Base-by-base conservation (phyloP, 2,888 invertebrate species). In the Drosophila limbata region DNA sequence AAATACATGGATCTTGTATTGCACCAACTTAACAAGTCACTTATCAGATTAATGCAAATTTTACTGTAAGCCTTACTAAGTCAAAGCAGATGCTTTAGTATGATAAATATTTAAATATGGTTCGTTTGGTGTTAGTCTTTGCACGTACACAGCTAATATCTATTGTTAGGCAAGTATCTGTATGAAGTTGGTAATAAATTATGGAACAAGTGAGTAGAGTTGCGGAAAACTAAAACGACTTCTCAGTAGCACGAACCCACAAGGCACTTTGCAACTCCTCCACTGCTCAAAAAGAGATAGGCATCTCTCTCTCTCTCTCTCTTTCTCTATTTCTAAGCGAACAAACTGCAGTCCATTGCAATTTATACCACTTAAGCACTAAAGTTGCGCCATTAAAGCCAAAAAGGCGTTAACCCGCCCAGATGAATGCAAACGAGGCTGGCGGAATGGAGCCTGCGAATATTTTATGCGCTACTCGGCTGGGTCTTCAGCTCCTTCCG, bases 321-420 rank as follows among this genome's bases (percentile, higher is more conserved):
- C 19, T 21, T n/a, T 19, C 51, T 10, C 5, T 21, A 6, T 19
- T 4, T 79, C 40, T 28, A 48, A 50, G 67, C 37, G 39, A 64
- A 62, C 19, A n/a, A 64, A 71, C 67, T 80, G 65, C 56, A 80
- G 63, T 59, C 52, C 42, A 71, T 42, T 75, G 82, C 82, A 86
- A 84, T 84, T 81, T 86, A 84, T 81, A 84, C 81, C 87, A 86
- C 87, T 84, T 84, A 84, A 69, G 75, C 84, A 69, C 75, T 77
- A 86, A 84, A 84, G 87, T 86, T 86, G 64, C 52, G 59, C 84
- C 79, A 86, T 84, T 84, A 81, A 83, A 86, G 81, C 79, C 66
- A 84, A 65, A 74, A 71, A 81, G 87, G 84, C 87, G 87, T 86
- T 73, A 79, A 62, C 75, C 77, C 65, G 71, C 47, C 79, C 79